Evolutionary conservation across 2,888 invertebrate species (phyloP), one percentile per base, ranked within the genome.

Genomic region (Octonoba sinensis): DNA sequence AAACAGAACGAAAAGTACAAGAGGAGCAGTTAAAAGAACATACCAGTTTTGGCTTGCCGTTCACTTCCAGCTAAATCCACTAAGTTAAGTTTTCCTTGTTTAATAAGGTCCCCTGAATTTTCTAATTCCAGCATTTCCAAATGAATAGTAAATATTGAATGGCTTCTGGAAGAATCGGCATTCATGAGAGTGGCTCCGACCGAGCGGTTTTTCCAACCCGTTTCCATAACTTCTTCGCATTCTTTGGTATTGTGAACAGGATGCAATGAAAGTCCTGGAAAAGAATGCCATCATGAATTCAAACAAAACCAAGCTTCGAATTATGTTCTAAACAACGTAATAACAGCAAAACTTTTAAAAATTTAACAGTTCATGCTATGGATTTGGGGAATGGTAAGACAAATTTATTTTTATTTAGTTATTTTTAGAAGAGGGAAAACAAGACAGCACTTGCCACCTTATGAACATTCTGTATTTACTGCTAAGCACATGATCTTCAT

Each of bases 41-140:
- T 84, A 91, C 91, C 91, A 83, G 92, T 92, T 88, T 96, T 95
- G 3, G 93, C 91, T 88, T 96, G 96, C 79, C 96, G 89, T 87
- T 96, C 96, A 36, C 94, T 94, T 8, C 96, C 96, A 0, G 96
- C 96, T 86, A 96, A 89, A 89, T 96, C 96, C 0, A 96, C 96
- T 73, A 96, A 89, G 88, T 96, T 95, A 18, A 96, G 90, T 88
- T 96, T 94, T 1, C 94, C 93, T 86, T 92, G 90, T 84, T 92
- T 87, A 54, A 93, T 92, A 82, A 91, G 90, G 65, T 91, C 90
- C 72, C 90, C 90, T 1, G 88, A 89, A 59, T 89, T 88, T 16
- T 74, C 82, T 70, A 75, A 70, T 3, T 92, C 91, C 87, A 94
- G 92, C 88, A 95, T 95, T 88, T 96, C 96, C 49, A 96, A 90